phyloP scores from a whole-genome alignment of 2,797 vertebrate genomes.

The Macropus fuliginosus region DNA sequence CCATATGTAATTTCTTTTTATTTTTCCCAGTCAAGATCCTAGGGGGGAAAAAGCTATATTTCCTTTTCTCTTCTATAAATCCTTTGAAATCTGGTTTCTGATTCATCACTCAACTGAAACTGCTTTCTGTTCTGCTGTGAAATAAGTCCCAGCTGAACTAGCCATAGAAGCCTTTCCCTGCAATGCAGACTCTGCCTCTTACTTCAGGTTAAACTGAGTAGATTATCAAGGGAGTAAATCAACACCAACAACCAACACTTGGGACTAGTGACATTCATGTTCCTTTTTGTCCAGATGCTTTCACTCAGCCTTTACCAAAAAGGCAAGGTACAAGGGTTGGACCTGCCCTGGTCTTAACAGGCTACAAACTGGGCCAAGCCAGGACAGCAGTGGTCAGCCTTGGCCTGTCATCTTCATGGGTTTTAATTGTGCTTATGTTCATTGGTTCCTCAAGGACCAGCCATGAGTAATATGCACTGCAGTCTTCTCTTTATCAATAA shows the following conservation, averaged over 20 bases:
- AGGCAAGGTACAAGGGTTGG: neutral
- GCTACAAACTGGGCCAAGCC: neutral
- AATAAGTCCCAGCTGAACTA: neutral
- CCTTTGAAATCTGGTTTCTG: too few relatives aligned
- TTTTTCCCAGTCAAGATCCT: too few relatives aligned
- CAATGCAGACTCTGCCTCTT: neutral
- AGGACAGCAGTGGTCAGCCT: neutral
- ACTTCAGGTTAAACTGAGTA: neutral
- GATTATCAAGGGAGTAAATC: neutral
- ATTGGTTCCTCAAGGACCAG: neutral
- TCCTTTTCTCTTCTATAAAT: too few relatives aligned
- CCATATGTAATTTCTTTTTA: too few relatives aligned
- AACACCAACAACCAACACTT: neutral
- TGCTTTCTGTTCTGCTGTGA: neutral
- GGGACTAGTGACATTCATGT: neutral
- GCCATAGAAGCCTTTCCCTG: neutral
- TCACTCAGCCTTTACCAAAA: neutral
- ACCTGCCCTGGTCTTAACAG: neutral
- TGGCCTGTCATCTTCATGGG: neutral
- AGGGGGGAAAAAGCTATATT: too few relatives aligned
- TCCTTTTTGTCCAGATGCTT: neutral
- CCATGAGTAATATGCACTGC: neutral
- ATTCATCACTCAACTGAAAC: too few relatives aligned
- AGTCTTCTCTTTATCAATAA: neutral
- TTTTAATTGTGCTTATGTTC: neutral